Conservation (phyloP, 2,113 vertebrate species). For the Oplegnathus fasciatus region DNA sequence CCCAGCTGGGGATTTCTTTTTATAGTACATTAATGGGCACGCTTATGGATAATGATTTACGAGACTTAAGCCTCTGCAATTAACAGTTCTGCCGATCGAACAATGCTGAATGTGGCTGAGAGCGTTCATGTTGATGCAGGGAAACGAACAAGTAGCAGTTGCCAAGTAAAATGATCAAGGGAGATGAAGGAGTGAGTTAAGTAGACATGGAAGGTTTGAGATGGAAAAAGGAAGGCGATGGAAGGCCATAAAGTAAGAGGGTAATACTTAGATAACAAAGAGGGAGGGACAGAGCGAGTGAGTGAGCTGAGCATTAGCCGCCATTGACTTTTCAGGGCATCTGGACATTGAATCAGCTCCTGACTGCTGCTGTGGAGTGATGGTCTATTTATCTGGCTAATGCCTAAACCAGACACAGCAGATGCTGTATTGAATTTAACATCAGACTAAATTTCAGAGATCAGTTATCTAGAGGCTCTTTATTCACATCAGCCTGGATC, state of each 20-base stretch:
- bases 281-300: conserved; percentile 1
- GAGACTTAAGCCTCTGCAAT: conserved; percentile 38
- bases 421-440: conserved; percentile 67
- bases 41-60: conserved; percentile 57
- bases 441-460: conserved; percentile 29
- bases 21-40: conserved; percentile 45
- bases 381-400: conserved; percentile 67
- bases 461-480: conserved; percentile 37
- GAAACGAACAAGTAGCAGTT: conserved; percentile 29
- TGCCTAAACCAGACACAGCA: conserved; percentile 67
- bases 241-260: conserved; percentile 16
- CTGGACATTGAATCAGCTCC: conserved; percentile 64
- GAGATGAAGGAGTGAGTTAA: conserved; percentile 47
- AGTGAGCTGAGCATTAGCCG: conserved; percentile 27
- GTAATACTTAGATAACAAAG: conserved; percentile 33
- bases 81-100: conserved; percentile 51
- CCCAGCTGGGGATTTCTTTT: conserved; percentile 38
- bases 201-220: conserved; percentile 45
- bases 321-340: conserved; percentile 48
- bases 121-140: conserved; percentile 56
- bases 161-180: conserved; percentile 56
- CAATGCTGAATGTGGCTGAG: conserved; percentile 59
- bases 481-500: background rate
- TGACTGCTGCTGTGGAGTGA: conserved; percentile 52
- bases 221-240: conserved; percentile 29